Base-by-base conservation (phyloP, 2,888 invertebrate genomes). In the Polydrusus cervinus region DNA sequence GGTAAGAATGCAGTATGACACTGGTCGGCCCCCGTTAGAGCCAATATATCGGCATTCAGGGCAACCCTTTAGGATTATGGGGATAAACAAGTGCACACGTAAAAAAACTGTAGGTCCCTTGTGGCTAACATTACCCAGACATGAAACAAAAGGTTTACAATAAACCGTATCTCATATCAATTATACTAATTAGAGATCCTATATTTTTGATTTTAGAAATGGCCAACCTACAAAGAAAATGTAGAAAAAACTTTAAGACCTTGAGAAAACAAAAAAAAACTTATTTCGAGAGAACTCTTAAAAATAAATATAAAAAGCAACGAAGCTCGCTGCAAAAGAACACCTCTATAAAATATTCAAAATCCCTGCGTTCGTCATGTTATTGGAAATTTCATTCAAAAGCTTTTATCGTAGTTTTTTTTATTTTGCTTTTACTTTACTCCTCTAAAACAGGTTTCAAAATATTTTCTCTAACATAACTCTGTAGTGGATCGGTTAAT, bases 331-430 rank as follows among this genome's bases (percentile, higher is more conserved):
- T 34, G 34, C 13, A n/a, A 25, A n/a, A 53, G 53, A n/a, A 53
- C 53, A 53, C 30, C 53, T 53, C 3, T 13, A 53, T 53, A 53
- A 53, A 30, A 53, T 53, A 53, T 53, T 53, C 53, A 25, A 25
- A 53, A 53, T 53, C 25, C 25, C 53, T 16, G 9, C 18, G 11
- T 11, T 30, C 53, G 25, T 53, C 25, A n/a, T 53, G 30, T 53
- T 53, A 25, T 30, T 53, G 53, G 53, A 7, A n/a, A 53, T 30
- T 53, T 53, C 53, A 53, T 53, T 53, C 30, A 53, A 13, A 53
- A 53, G n/a, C 53, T 53, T 20, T 30, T 53, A n/a, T 30, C 16
- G 30, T 53, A n/a, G 51, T 20, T 11, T 1, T 51, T 20, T 51
- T 51, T 51, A 45, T 49, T 49, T 9, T 49, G 7, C 49, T 18